Evolutionary conservation across 2,113 vertebrate genomes (phyloP).

Genomic region (Oryzias curvinotus): DNA sequence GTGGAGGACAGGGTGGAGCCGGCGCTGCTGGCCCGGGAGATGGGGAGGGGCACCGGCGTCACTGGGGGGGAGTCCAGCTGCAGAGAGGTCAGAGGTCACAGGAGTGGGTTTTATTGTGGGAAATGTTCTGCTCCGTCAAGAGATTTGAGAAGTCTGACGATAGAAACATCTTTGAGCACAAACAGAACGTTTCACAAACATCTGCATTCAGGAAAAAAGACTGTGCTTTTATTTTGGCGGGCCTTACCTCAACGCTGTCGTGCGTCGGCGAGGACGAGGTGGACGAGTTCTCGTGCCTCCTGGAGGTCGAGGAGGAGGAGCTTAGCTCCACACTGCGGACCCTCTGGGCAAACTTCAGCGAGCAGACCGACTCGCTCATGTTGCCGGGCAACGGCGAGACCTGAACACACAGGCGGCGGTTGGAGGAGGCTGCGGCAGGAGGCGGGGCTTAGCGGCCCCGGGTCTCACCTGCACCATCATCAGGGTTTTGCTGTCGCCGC

Average conservation of each 20-base stretch:
- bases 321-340: constrained; percentile 91
- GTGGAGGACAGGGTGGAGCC: constrained; percentile 74
- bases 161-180: too few species aligned
- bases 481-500: constrained; percentile 94
- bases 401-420: constrained; percentile 59
- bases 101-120: too few species aligned
- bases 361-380: constrained; percentile 89
- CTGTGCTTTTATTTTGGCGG: background rate
- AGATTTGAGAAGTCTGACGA: too few species aligned
- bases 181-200: too few species aligned
- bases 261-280: constrained; percentile 83
- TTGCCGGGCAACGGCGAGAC: constrained; percentile 87
- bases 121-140: too few species aligned
- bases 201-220: too few species aligned
- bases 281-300: constrained; percentile 82
- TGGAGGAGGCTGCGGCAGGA: too few species aligned
- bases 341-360: constrained; percentile 93
- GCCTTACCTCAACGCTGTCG: constrained; percentile 87
- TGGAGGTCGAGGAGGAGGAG: constrained; percentile 40
- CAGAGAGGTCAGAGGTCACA: constrained; percentile 14
- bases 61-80: constrained; percentile 80
- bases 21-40: constrained; percentile 77
- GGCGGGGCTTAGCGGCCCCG: background rate
- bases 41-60: constrained; percentile 74
- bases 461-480: constrained; percentile 94